A percentile compares a stretch with the other conserved stretches of the same genome.
These are phyloP conservation scores for Erythrocercus mccallii DNA, from an alignment of 2,113 vertebrate genomes.

Conservation along the genomic window DNA sequence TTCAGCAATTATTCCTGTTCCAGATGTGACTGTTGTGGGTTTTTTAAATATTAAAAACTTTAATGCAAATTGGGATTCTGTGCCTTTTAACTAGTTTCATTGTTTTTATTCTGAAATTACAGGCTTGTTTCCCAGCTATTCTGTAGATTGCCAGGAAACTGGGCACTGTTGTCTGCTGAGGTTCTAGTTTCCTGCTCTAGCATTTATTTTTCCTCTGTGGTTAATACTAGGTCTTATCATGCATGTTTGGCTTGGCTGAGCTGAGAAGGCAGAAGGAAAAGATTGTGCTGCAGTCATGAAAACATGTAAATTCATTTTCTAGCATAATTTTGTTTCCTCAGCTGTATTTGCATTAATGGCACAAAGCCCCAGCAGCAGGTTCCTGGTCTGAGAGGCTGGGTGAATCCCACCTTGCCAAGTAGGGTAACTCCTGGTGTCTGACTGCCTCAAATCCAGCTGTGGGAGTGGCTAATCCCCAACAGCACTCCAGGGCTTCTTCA, in stretches of 20 bases:
- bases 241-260: not conserved
- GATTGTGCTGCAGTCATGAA: not conserved
- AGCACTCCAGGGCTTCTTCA: not conserved
- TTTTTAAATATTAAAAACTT: not conserved
- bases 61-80: not conserved
- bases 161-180: not conserved
- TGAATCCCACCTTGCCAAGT: not conserved
- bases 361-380: not conserved
- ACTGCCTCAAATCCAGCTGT: not conserved
- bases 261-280: not conserved
- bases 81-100: slow-evolving; percentile 1
- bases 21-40: not conserved
- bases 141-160: slow-evolving; percentile 5
- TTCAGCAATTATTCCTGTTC: not conserved
- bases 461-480: not conserved
- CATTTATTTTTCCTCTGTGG: not conserved
- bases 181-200: not conserved
- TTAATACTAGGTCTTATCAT: not conserved
- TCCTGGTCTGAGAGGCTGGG: not conserved
- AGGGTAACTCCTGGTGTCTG: not conserved
- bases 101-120: slow-evolving; percentile 29
- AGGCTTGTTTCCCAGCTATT: not conserved
- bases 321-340: not conserved
- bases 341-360: not conserved
- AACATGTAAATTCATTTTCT: not conserved